Evolutionary conservation across 2,113 vertebrate genomes (phyloP).

Genomic region (Pachycephala philippinensis): DNA sequence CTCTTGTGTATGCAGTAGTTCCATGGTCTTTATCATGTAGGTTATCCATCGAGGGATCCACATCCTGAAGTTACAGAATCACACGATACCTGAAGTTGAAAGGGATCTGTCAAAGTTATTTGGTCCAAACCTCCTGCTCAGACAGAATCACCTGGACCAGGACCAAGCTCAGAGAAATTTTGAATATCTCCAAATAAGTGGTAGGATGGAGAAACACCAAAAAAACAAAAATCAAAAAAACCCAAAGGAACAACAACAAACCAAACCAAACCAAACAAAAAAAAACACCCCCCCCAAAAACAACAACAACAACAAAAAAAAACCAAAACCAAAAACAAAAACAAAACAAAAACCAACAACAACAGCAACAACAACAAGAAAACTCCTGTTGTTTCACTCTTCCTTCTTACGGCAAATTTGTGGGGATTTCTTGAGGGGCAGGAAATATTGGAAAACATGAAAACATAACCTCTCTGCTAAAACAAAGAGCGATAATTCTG

Average conservation of each 20-base stretch:
- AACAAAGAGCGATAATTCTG: not conserved
- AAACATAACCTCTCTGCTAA: not conserved
- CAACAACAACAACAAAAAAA: no score
- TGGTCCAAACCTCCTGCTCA: rapidly evolving
- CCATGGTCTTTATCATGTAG: not conserved
- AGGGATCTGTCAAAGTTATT: not conserved
- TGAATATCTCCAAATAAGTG: not conserved
- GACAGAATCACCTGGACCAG: not conserved
- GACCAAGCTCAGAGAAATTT: not conserved
- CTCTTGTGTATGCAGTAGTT: not conserved
- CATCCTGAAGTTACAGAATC: not conserved
- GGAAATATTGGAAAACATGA: not conserved
- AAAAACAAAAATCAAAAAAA: not conserved
- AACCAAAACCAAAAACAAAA: no score
- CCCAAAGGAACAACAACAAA: no score
- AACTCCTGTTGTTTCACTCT: not conserved
- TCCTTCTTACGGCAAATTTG: not conserved
- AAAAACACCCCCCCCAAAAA: no score
- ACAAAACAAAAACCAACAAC: no score
- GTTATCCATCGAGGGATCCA: rapidly evolving
- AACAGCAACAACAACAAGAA: no score
- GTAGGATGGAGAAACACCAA: not conserved
- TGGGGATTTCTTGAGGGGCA: rapidly evolving
- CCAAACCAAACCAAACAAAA: no score
- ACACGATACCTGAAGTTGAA: not conserved